Conservation (phyloP, 2,888 invertebrate species). For the Uloborus plumipes region DNA sequence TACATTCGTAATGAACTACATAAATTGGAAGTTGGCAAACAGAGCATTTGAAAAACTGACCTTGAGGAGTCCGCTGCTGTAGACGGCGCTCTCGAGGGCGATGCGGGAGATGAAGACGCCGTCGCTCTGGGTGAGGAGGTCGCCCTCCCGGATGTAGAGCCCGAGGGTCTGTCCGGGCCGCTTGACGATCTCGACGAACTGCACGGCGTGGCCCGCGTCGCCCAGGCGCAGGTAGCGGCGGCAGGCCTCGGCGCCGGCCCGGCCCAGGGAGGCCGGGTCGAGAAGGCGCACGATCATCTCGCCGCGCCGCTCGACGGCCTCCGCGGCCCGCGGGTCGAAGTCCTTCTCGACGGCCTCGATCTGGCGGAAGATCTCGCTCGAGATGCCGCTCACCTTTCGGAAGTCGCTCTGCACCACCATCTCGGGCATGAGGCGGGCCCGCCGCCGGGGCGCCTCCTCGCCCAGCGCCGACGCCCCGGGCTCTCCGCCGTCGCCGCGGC, state of each 20-base stretch:
- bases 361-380: conserved; percentile 96
- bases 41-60: too few relatives aligned
- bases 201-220: conserved; percentile 59
- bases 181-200: conserved; percentile 96
- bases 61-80: conserved; percentile 94
- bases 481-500: too few relatives aligned
- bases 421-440: conserved; percentile 63
- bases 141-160: conserved; percentile 97
- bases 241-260: conserved; percentile 87
- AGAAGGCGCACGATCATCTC: conserved; percentile 95
- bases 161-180: conserved; percentile 98
- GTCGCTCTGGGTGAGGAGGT: conserved; percentile 91
- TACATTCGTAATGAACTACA: too few relatives aligned
- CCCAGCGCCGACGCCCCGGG: conserved; percentile 47
- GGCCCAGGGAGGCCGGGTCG: conserved; percentile 88
- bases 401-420: conserved; percentile 90
- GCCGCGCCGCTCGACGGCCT: conserved; percentile 87
- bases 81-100: conserved; percentile 95
- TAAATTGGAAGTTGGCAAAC: too few relatives aligned
- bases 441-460: conserved; percentile 39
- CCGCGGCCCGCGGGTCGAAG: conserved; percentile 92
- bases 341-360: conserved; percentile 97
- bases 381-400: conserved; percentile 95
- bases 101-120: conserved; percentile 98
- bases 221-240: conserved; percentile 80